phyloP scores from a whole-genome alignment of 2,888 invertebrate species.

The Microctonus brassicae region DNA sequence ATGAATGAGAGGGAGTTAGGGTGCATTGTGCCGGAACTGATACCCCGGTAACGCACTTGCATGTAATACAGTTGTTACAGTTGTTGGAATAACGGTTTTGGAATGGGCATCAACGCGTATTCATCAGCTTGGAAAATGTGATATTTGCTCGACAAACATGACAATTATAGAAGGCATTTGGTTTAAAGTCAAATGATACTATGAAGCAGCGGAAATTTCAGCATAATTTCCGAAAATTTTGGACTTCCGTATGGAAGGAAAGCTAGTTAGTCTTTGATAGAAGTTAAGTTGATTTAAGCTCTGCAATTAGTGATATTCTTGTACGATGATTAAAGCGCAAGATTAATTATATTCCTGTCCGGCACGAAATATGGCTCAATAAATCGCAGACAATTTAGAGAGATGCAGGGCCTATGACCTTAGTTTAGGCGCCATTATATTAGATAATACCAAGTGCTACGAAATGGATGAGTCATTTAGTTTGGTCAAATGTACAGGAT shows the following conservation, averaged over 20 bases:
- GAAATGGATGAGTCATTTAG: constrained; percentile 50
- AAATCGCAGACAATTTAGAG: not conserved
- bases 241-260: not conserved
- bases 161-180: not conserved
- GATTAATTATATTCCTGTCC: not conserved
- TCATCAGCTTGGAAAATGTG: not conserved
- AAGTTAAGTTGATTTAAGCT: not conserved
- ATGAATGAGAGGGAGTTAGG: not conserved
- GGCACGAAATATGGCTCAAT: not conserved
- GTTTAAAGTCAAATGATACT: not conserved
- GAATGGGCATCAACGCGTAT: not conserved
- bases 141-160: not conserved
- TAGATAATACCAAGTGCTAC: not conserved
- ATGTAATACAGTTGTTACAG: not conserved
- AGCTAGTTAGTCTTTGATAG: not conserved
- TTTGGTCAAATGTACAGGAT: constrained; percentile 53
- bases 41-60: not conserved
- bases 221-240: not conserved
- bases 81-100: not conserved
- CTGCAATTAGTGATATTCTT: not conserved
- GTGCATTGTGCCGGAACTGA: not conserved
- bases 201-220: not conserved
- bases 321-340: not conserved
- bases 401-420: constrained; percentile 1
- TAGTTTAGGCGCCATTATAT: constrained; percentile 42